A percentile compares a stretch with the other conserved stretches of the same genome.
phyloP scores from a whole-genome alignment of 2,113 vertebrate genomes.

The Prinia subflava region DNA sequence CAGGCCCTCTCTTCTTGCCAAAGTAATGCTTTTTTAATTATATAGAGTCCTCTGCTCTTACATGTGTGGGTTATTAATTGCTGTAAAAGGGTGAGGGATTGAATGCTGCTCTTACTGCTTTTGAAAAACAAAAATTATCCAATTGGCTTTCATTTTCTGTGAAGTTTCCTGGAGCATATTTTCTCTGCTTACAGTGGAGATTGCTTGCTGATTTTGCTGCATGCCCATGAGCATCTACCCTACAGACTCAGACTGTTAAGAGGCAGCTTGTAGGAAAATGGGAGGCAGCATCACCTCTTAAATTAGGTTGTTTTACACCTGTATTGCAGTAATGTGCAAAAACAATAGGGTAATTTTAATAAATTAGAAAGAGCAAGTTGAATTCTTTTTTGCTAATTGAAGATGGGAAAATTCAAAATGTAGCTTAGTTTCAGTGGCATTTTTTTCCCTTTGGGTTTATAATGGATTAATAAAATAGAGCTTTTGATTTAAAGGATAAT shows the following conservation, averaged over 20 bases:
- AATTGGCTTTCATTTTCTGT: conserved; percentile 10
- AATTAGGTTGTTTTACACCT: background rate
- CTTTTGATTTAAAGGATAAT: conserved; percentile 66
- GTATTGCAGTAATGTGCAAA: background rate
- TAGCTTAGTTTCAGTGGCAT: conserved; percentile 25
- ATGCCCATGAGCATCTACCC: background rate
- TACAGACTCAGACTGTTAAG: background rate
- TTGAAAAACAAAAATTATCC: conserved; percentile 47
- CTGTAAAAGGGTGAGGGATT: background rate
- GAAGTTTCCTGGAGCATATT: background rate
- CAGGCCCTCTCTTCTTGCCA: conserved; percentile 31
- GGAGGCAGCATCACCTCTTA: background rate
- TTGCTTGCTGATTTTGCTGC: conserved; percentile 19
- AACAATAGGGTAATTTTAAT: background rate
- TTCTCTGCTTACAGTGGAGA: conserved; percentile 24
- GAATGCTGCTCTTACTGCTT: background rate
- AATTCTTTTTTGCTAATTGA: background rate
- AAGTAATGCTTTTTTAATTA: conserved; percentile 44
- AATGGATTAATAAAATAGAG: conserved; percentile 49
- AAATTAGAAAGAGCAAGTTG: background rate
- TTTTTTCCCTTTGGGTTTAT: conserved; percentile 39
- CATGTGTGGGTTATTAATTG: conserved; percentile 21
- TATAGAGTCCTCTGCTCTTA: background rate
- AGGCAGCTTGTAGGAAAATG: background rate
- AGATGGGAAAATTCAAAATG: conserved; percentile 16